phyloP scores from a whole-genome alignment of 2,888 invertebrate species.

The Thecocarcelia acutangulata region DNA sequence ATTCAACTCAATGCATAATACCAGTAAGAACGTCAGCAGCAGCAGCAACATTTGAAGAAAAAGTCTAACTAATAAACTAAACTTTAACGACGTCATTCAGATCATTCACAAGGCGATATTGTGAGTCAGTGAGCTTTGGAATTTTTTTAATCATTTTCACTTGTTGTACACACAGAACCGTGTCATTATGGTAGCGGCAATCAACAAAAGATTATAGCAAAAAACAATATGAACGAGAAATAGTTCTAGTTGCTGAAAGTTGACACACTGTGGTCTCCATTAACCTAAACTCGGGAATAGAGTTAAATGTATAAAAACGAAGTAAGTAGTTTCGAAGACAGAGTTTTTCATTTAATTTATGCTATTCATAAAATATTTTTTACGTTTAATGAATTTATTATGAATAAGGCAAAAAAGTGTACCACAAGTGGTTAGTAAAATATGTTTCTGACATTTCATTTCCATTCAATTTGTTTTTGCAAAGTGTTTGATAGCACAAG shows the following conservation, averaged over 20 bases:
- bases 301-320: no score
- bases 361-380: no score
- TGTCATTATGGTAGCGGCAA: slow-evolving; percentile 45
- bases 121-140: slow-evolving; percentile 41
- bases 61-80: slow-evolving; percentile 10
- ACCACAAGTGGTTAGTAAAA: no score
- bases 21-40: not conserved
- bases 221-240: not conserved
- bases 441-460: no score
- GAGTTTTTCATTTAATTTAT: no score
- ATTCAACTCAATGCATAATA: not conserved
- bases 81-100: slow-evolving; percentile 44
- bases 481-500: no score
- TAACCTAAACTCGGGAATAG: no score
- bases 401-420: no score
- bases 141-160: slow-evolving; percentile 49
- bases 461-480: no score
- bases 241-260: slow-evolving; percentile 21
- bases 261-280: not conserved
- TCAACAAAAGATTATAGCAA: slow-evolving; percentile 30
- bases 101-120: slow-evolving; percentile 48
- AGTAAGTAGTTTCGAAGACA: no score
- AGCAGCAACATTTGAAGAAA: slow-evolving; percentile 15
- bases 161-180: slow-evolving; percentile 26
- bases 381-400: no score